Conservation (phyloP, 2,888 invertebrate genomes). For the Notodromas monacha region DNA sequence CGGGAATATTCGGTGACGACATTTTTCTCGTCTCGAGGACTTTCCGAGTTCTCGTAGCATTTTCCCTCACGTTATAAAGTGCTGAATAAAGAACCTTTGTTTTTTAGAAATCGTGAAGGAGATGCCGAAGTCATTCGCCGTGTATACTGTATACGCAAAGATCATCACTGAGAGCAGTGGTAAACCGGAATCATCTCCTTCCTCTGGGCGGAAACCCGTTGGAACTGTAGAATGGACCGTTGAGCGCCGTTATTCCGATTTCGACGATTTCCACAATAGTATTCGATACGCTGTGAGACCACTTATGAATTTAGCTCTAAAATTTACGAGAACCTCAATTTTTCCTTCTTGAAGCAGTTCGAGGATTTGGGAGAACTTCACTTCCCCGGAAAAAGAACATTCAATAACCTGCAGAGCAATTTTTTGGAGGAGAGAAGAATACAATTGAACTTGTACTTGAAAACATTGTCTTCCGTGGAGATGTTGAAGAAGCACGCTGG, state of each 20-base stretch:
- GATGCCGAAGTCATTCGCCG: constrained; percentile 50
- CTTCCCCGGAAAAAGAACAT: constrained; percentile 71
- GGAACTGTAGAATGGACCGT: no score
- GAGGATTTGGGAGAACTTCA: constrained; percentile 37
- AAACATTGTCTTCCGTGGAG: constrained; percentile 27
- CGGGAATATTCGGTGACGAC: no score
- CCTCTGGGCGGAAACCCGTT: no score
- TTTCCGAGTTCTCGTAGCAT: no score
- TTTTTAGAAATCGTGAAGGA: constrained; percentile 35
- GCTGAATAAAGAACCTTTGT: no score
- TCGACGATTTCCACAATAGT: constrained; percentile 61
- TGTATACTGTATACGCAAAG: constrained; percentile 42
- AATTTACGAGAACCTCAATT: no score
- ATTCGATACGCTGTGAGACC: no score
- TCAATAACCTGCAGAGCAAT: constrained; percentile 49
- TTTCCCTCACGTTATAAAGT: no score
- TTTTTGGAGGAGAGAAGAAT: constrained; percentile 48
- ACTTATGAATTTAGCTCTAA: no score
- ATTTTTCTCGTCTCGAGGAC: no score
- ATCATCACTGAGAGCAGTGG: constrained; percentile 25
- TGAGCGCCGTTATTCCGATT: constrained; percentile 69
- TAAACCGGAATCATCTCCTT: no score
- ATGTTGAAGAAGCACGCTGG: constrained; percentile 26
- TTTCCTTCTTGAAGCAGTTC: no score
- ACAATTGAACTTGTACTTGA: constrained; percentile 39